These are phyloP conservation scores for Marcusenius ussheri DNA, from an alignment of 2,113 vertebrate species.

Conservation along the genomic window DNA sequence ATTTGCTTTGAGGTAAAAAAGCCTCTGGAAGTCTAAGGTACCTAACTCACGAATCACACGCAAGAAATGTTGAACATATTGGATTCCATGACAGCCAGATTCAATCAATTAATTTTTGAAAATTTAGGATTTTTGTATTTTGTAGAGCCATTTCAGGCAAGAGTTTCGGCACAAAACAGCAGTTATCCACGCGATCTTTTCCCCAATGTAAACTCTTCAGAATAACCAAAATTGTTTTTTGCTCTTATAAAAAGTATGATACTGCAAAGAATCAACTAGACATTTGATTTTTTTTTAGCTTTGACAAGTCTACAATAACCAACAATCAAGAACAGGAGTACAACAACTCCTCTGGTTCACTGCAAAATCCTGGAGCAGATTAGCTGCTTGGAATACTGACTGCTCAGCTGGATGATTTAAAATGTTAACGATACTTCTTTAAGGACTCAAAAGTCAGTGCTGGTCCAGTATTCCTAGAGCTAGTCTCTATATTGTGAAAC, in stretches of 20 bases:
- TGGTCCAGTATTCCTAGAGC: neutral
- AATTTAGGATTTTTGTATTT: neutral
- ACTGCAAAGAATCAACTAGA: neutral
- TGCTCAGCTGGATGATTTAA: neutral
- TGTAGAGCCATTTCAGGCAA: neutral
- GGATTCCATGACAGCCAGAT: neutral
- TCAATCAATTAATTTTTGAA: neutral
- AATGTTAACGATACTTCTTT: neutral
- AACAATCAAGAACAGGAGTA: neutral
- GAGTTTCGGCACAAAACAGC: neutral
- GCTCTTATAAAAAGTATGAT: neutral
- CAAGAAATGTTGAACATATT: neutral
- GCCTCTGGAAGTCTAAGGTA: neutral
- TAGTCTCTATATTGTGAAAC: neutral
- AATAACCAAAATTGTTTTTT: neutral
- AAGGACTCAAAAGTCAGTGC: neutral
- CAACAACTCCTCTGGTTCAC: neutral
- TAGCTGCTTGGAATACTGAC: neutral
- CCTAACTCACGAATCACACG: neutral
- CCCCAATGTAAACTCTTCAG: neutral
- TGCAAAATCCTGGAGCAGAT: neutral
- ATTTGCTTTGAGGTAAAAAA: neutral
- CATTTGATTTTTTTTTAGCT: neutral
- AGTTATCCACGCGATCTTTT: neutral
- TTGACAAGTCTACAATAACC: neutral